A percentile compares a stretch with the other conserved stretches of the same genome.
These are phyloP conservation scores for Hypanus sabinus DNA, from an alignment of 2,113 vertebrate species.

Conservation along the genomic window DNA sequence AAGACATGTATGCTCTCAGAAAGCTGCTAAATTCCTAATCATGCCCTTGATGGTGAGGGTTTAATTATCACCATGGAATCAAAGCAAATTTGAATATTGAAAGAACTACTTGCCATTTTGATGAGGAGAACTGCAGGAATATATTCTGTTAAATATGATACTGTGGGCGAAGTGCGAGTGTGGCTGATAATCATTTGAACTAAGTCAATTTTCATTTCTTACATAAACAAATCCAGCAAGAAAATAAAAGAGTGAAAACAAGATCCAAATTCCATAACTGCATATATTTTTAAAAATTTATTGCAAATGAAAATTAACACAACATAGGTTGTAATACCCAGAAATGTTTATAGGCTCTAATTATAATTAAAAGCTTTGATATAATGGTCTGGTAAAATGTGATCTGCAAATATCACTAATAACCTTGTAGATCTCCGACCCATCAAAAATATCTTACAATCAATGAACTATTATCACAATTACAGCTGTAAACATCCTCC, in stretches of 20 bases:
- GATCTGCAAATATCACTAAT: neutral
- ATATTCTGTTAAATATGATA: neutral
- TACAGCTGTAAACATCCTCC: neutral
- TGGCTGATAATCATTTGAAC: neutral
- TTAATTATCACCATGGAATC: neutral
- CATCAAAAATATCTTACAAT: neutral
- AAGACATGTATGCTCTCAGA: too few relatives aligned
- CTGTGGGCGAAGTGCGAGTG: neutral
- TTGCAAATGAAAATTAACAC: neutral
- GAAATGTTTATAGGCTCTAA: neutral
- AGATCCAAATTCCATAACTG: neutral
- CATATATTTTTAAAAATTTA: neutral
- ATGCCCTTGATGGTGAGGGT: too few relatives aligned
- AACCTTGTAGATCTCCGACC: slow-evolving; percentile 2
- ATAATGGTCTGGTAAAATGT: neutral
- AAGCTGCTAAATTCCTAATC: too few relatives aligned
- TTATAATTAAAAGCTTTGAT: neutral
- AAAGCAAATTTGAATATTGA: neutral
- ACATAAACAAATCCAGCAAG: neutral
- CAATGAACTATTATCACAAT: slow-evolving; percentile 27
- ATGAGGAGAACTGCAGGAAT: neutral
- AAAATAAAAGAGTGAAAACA: neutral
- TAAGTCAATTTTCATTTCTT: neutral
- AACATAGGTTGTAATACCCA: neutral
- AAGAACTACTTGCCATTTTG: neutral